Conservation (phyloP, 1,140 invertebrate species). For the Ylistrum balloti region DNA sequence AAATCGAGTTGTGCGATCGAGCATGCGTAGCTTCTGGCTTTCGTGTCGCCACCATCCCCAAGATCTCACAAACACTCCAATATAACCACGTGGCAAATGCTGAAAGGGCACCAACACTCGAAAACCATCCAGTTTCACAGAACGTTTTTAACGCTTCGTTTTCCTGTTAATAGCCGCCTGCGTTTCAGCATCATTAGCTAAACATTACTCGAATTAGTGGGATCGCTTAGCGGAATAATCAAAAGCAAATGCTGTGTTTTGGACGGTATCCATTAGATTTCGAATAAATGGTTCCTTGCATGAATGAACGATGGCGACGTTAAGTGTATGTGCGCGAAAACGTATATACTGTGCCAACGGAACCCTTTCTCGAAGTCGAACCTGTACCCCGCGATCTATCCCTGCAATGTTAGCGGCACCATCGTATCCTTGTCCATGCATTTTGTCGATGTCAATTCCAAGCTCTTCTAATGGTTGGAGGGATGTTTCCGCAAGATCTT, state of each 20-base stretch:
- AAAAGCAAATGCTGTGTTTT: background rate
- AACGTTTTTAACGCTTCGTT: background rate
- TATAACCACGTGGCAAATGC: background rate
- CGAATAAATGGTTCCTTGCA: background rate
- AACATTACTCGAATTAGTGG: background rate
- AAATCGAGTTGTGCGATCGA: background rate
- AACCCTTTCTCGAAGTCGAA: slow-evolving; percentile 37
- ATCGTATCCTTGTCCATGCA: slow-evolving; percentile 53
- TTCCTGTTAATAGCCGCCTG: background rate
- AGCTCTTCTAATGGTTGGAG: background rate
- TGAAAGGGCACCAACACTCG: background rate
- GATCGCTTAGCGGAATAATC: background rate
- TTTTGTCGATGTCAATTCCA: background rate
- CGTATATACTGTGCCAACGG: slow-evolving; percentile 54
- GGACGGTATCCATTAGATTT: background rate
- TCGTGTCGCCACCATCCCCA: background rate
- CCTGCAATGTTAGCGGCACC: slow-evolving; percentile 57
- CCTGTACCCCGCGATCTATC: slow-evolving; percentile 46
- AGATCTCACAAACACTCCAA: background rate
- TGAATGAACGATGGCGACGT: slow-evolving; percentile 17
- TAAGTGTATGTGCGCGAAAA: slow-evolving; percentile 50
- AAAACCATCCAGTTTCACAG: background rate
- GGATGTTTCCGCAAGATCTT: background rate
- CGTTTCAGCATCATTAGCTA: background rate
- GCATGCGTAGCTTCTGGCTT: background rate